These are phyloP conservation scores for Epinephelus fuscoguttatus DNA, from an alignment of 2,113 vertebrate species.

Conservation along the genomic window DNA sequence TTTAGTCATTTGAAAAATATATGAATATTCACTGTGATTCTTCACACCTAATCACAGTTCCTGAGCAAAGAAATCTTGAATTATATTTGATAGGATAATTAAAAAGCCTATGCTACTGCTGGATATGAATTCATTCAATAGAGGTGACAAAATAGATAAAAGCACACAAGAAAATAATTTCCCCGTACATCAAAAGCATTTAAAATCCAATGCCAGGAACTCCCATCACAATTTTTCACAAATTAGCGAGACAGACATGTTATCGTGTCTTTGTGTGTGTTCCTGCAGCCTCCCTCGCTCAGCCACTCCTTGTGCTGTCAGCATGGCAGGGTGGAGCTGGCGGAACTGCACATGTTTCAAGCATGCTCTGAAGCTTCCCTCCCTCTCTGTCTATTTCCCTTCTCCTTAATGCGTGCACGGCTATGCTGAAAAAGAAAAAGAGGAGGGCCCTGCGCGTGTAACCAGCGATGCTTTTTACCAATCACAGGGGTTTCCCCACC, in stretches of 20 bases:
- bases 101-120: background rate
- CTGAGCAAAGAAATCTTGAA: background rate
- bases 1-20: background rate
- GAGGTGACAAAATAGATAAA: background rate
- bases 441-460: slow-evolving; percentile 61
- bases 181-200: background rate
- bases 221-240: slow-evolving; percentile 12
- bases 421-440: slow-evolving; percentile 55
- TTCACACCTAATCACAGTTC: background rate
- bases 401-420: slow-evolving; percentile 45
- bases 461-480: slow-evolving; percentile 70
- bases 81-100: background rate
- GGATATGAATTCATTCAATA: background rate
- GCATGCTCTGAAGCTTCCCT: slow-evolving; percentile 63
- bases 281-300: slow-evolving; percentile 40
- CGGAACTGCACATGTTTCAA: slow-evolving; percentile 71
- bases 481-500: slow-evolving; percentile 75
- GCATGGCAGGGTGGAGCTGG: slow-evolving; percentile 61
- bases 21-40: background rate
- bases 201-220: background rate
- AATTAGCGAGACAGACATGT: slow-evolving; percentile 8
- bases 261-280: slow-evolving; percentile 48
- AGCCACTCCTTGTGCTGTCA: slow-evolving; percentile 69
- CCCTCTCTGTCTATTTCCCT: slow-evolving; percentile 58
- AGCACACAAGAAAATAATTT: background rate